Base-by-base conservation (phyloP, 2,888 invertebrate genomes). In the Achlya flavicornis region DNA sequence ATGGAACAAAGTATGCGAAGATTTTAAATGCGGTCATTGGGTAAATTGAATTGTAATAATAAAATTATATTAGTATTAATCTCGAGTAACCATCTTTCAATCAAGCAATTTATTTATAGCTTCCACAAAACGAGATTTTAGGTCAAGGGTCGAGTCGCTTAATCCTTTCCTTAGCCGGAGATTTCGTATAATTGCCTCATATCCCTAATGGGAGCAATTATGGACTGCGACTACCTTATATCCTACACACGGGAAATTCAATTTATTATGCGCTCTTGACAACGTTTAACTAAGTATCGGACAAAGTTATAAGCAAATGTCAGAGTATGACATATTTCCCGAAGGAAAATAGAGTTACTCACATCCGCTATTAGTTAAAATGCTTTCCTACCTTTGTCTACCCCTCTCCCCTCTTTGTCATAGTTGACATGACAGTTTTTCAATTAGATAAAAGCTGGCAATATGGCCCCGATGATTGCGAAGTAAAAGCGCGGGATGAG, bases 201-300 rank as follows among this genome's bases (percentile, higher is more conserved):
- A 77, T 76, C 77, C 78, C 70, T 78, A 75, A 78, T 75, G 69
- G 74, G 73, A 73, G 69, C 75, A 79, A 83, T 81, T 86, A 87
- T 65, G 74, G 70, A 66, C 72, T 68, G 70, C 66, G 69, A 69
- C 73, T 70, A 75, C 70, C 76, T 69, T 74, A 79, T 79, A 80
- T 79, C 75, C 77, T 77, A 74, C 70, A 76, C 76, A 77, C 70
- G 69, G 74, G 76, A 79, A 86, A 88, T 82, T 82, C 78, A 85
- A 88, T 88, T 87, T 72, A 76, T 73, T 75, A 68, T 73, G 74
- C 77, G 72, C 73, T 77, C 53, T 7, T 80, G 75, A 78, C 78
- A 81, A 75, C 79, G 74, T 83, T 85, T 84, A 83, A 81, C 77
- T 80, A 78, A 78, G 62, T 53, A 65, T 61, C 60, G 48, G n/a